Evolutionary conservation across 2,888 invertebrate genomes (phyloP), one percentile per base, ranked within the genome.

Genomic region (Xanthia icteritia): DNA sequence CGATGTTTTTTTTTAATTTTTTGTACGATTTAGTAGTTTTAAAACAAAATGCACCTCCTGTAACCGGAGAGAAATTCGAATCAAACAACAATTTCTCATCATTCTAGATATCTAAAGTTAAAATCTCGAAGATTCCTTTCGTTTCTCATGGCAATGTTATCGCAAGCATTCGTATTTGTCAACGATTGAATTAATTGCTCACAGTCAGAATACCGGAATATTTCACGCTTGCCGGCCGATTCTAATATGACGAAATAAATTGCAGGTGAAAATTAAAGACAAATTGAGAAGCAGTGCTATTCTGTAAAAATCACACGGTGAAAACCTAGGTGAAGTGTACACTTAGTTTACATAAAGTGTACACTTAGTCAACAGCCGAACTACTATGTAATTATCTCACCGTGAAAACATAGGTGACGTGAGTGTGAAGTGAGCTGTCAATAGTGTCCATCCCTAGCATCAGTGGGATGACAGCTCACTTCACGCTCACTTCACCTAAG

Each of bases 171-270:
- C n/a, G 56, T 64, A 84, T 77, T 83, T 84, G 74, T 84, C 81
- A 84, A 72, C 69, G 69, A 69, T 63, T 56, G 27, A 73, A 74
- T 72, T 72, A 84, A 78, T 84, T 74, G 63, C 42, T n/a, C 61
- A 8, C n/a, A 51, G 42, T 65, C 42, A 65, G 76, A 69, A 76
- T 77, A 61, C 63, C 61, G 58, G 54, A 76, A 85, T 85, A 79
- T 82, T 79, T 85, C 82, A 85, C 73, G 85, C 84, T 84, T 56
- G 60, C 58, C 56, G 6, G 63, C 79, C 73, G 76, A 70, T 58
- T 76, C 65, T 72, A 82, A 82, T 70, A 27, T 48, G n/a, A 65
- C 27, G 61, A 67, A 66, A 54, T 54, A n/a, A 31, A 31, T 69
- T 42, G 72, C 20, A 5, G 5, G 45, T 36, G 23, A 36, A 45